Conservation (phyloP, 1,140 invertebrate genomes). For the Himalopsyche phryganea region DNA sequence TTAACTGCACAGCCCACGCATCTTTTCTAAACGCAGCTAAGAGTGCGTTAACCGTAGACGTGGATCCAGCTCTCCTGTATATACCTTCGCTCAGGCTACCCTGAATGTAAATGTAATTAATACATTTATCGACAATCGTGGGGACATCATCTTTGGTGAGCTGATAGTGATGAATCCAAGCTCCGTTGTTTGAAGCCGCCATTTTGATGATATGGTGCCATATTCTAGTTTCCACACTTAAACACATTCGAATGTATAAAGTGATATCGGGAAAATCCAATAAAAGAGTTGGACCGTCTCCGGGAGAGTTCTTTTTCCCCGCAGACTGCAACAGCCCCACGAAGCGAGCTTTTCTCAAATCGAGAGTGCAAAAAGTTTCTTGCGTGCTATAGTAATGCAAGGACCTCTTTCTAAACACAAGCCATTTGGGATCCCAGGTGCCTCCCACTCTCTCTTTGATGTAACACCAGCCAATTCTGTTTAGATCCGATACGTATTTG, state of each 20-base stretch:
- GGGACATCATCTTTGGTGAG: slow-evolving; percentile 82
- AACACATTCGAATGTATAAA: slow-evolving; percentile 69
- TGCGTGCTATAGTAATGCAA: no score
- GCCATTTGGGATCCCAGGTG: no score
- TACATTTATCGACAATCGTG: slow-evolving; percentile 85
- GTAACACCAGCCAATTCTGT: slow-evolving; percentile 26
- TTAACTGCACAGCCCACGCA: slow-evolving; percentile 79
- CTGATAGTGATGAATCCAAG: slow-evolving; percentile 75
- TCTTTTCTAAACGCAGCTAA: slow-evolving; percentile 71
- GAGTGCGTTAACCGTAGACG: slow-evolving; percentile 71
- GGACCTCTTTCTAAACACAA: no score
- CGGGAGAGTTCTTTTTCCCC: slow-evolving; percentile 50
- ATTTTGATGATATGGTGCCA: slow-evolving; percentile 72
- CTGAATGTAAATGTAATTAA: slow-evolving; percentile 81
- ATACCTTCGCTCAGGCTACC: slow-evolving; percentile 82
- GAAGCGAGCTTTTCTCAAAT: no score
- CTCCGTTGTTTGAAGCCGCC: slow-evolving; percentile 73
- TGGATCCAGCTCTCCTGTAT: slow-evolving; percentile 76
- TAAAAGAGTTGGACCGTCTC: slow-evolving; percentile 59
- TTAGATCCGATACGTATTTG: slow-evolving; percentile 7
- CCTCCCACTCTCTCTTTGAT: slow-evolving; percentile 7
- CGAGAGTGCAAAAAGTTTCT: no score
- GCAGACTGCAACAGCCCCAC: slow-evolving; percentile 47
- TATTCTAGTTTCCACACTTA: slow-evolving; percentile 59
- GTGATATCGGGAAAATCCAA: slow-evolving; percentile 63